Percentiles rank a stretch among this genome's conserved stretches.
phyloP scores from a whole-genome alignment of 2,797 vertebrate species.

The Lithobates sylvaticus region DNA sequence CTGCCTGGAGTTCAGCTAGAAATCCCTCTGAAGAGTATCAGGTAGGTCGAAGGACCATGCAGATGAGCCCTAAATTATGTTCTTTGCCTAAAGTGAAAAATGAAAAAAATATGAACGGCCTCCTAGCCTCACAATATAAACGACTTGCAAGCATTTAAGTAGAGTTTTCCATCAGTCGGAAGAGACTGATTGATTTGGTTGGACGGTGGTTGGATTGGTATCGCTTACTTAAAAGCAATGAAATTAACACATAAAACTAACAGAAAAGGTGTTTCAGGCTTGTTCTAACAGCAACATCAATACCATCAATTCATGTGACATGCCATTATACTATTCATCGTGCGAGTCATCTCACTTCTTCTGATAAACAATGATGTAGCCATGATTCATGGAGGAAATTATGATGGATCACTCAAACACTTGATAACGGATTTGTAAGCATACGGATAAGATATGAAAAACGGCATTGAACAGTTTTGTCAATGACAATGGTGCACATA shows the following conservation, averaged over 20 bases:
- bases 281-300: slow-evolving; percentile 45
- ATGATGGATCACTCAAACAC: slow-evolving; percentile 49
- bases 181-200: slow-evolving; percentile 21
- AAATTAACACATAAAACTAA: slow-evolving; percentile 44
- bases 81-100: background rate
- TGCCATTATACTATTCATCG: slow-evolving; percentile 56
- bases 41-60: too few species aligned
- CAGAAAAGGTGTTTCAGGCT: slow-evolving; percentile 44
- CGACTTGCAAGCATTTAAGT: background rate
- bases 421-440: slow-evolving; percentile 53
- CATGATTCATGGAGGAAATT: slow-evolving; percentile 56
- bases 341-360: slow-evolving; percentile 54
- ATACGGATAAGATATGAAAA: slow-evolving; percentile 45
- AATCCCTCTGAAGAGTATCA: too few species aligned
- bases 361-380: slow-evolving; percentile 58
- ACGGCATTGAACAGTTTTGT: slow-evolving; percentile 39
- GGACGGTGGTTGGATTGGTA: background rate
- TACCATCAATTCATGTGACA: slow-evolving; percentile 56
- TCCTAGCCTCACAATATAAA: background rate
- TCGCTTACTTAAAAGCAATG: slow-evolving; percentile 24
- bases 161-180: background rate
- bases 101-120: background rate
- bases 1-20: too few species aligned
- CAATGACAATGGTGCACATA: slow-evolving; percentile 31
- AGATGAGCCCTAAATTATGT: background rate